These are phyloP conservation scores for Spondyliosoma cantharus DNA, from an alignment of 2,797 vertebrate genomes.

Conservation along the genomic window DNA sequence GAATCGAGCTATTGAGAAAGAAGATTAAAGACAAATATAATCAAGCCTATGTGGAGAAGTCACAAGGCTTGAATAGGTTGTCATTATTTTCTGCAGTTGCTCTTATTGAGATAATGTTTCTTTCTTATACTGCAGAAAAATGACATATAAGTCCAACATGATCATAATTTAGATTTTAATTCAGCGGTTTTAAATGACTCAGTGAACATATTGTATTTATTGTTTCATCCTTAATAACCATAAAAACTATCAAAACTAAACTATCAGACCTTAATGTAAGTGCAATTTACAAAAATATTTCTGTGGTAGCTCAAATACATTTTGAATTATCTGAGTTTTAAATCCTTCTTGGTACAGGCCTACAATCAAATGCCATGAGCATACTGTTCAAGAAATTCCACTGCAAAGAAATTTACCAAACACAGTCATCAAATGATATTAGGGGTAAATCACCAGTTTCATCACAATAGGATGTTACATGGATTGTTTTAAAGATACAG, in stretches of 20 bases:
- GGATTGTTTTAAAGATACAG: too few relatives aligned
- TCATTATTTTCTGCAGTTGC: not conserved
- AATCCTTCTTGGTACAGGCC: not conserved
- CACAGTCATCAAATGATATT: constrained; percentile 1
- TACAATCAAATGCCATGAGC: constrained; percentile 17
- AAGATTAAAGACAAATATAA: constrained; percentile 5
- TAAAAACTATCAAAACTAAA: too few relatives aligned
- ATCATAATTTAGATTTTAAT: not conserved
- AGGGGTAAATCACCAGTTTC: too few relatives aligned
- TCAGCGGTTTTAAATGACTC: not conserved
- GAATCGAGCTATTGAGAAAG: not conserved
- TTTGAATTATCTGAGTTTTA: constrained; percentile 6
- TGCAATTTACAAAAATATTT: not conserved
- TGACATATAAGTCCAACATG: not conserved
- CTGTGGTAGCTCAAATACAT: not conserved
- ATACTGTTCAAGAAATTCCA: not conserved
- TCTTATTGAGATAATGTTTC: not conserved
- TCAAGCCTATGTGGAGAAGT: not conserved
- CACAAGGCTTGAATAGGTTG: not conserved
- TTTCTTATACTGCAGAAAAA: not conserved
- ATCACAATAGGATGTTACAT: too few relatives aligned
- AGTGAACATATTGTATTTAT: not conserved
- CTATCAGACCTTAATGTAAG: not conserved
- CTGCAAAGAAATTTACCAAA: constrained; percentile 8
- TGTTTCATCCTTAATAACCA: not conserved